Evolutionary conservation across 2,113 vertebrate genomes (phyloP), one percentile per base, ranked within the genome.

Genomic region (Hippocampus mohnikei): DNA sequence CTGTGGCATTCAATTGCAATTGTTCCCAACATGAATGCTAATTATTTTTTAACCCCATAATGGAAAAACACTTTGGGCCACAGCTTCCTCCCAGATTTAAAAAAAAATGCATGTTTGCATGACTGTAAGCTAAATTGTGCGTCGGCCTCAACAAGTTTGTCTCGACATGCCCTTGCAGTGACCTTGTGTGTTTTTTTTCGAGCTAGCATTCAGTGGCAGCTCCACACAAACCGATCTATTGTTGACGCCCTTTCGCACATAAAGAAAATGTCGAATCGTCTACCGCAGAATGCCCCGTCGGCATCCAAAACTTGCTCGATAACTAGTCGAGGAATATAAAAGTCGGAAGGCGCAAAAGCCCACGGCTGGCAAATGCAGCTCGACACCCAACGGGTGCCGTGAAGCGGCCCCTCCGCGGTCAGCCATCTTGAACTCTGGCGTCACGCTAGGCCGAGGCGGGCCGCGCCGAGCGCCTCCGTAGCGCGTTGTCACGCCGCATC

Each of bases 401-500:
- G 56, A 72, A 79, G 25, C n/a, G 72, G 70, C 82, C 73, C 73
- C 11, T 68, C 69, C 52, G 69, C 79, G 41, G 40, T 55, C 78
- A 73, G 70, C 77, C 67, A 76, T 23, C 60, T 81, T 87, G 85
- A 90, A 81, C 85, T 76, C 81, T 48, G 46, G 81, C 85, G 85
- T 84, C 85, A 81, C 9, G 77, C 69, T 20, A 42, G 73, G 75
- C 62, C 37, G 8, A 77, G 71, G 73, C 71, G 76, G 74, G 76
- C 63, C 81, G 69, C 72, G 80, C 18, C 52, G 74, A 82, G 85
- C 69, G 72, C 78, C 75, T 83, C 78, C 41, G 61, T 59, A 67
- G 81, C 71, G 79, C 50, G 25, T 80, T 88, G 88, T 89, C 90
- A 87, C 70, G 70, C 84, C 69, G 73, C 78, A 88, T 89, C 83